Evolutionary conservation across 2,113 vertebrate genomes (phyloP), one percentile per base, ranked within the genome.

Genomic region (Anser brachyrhynchus): DNA sequence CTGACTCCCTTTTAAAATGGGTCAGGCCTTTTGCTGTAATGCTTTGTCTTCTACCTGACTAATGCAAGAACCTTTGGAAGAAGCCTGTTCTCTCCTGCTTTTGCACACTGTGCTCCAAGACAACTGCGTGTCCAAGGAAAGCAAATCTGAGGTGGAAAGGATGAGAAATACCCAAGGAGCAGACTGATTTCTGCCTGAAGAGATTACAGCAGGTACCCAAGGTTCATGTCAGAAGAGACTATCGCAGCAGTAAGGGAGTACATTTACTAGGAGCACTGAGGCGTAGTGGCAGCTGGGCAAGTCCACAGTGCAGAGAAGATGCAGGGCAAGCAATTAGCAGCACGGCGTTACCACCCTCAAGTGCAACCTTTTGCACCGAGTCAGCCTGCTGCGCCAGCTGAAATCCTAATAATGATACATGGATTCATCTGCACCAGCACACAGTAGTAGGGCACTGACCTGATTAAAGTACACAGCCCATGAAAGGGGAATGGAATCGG

Each of bases 311-410:
- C 69, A 58, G 33, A 54, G 76, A 66, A 25, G 79, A 80, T 31
- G 69, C 69, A 74, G 77, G 69, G 57, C 70, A 78, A 81, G 81
- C 81, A 86, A 86, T 80, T 78, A 96, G 64, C 71, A 94, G 75
- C 41, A 26, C 3, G 3, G 18, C 22, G 57, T 15, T 72, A 84
- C n/a, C 84, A 84, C 18, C 73, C 69, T 71, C 69, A n/a, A 58
- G 46, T 7, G 66, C 21, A 81, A 89, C 89, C 76, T 77, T 79
- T 26, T 22, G 39, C 67, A 79, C 64, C 1, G 12, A 62, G 55
- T 21, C 89, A 49, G n/a, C 10, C 69, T 87, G 87, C 80, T 54
- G 46, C 57, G 55, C 65, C 65, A 64, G 41, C n/a, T 87, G 46
- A 70, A 96, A 57, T n/a, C 87, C 70, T 89, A 44, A 74, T 78